Conservation (phyloP, 2,113 vertebrate species). For the Malurus elegans region DNA sequence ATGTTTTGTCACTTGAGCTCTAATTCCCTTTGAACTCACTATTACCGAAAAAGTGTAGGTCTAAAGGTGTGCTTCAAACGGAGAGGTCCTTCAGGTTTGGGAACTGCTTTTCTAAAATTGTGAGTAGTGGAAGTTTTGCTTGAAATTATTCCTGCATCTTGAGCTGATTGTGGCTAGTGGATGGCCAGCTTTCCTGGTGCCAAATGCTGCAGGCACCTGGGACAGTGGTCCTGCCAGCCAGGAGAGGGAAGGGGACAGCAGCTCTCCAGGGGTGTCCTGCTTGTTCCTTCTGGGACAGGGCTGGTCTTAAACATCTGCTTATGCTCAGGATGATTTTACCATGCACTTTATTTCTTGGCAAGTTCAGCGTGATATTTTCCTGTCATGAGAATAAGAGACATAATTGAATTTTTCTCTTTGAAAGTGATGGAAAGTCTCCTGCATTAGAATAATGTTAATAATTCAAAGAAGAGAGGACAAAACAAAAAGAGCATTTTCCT, state of each 20-base stretch:
- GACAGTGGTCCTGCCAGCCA: background rate
- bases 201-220: rapidly evolving
- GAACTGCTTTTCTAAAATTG: background rate
- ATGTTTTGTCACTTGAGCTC: background rate
- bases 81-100: background rate
- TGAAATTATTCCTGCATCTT: background rate
- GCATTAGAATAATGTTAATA: background rate
- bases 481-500: background rate
- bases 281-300: background rate
- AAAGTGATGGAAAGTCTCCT: background rate
- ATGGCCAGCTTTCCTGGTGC: background rate
- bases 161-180: background rate
- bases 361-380: background rate
- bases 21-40: background rate
- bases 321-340: background rate
- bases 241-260: background rate
- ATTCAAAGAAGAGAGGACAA: background rate
- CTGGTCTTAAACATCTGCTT: background rate
- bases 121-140: background rate
- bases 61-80: background rate
- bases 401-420: background rate
- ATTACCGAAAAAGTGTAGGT: background rate
- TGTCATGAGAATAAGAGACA: rapidly evolving
- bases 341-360: background rate
- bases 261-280: background rate